Conservation (phyloP, 2,888 invertebrate genomes). For the Eilema depressum region DNA sequence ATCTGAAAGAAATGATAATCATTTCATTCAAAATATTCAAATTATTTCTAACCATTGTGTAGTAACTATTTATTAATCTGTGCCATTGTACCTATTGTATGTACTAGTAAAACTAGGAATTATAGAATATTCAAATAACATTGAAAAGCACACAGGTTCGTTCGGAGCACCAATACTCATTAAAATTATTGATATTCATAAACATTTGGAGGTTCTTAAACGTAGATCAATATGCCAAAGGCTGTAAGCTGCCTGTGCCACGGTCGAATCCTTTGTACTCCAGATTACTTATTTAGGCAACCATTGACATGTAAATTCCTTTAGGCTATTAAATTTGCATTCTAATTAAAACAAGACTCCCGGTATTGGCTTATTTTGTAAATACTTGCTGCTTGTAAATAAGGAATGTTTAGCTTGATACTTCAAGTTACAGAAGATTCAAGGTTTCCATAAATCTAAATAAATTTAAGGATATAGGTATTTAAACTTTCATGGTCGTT, state of each 20-base stretch:
- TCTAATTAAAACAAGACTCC: conserved; percentile 81
- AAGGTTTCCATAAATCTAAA: conserved; percentile 19
- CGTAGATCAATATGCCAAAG: conserved; percentile 70
- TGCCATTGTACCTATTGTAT: too few species aligned
- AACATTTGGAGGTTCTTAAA: conserved; percentile 62
- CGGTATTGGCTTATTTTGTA: conserved; percentile 66
- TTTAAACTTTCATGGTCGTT: too few species aligned
- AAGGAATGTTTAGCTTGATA: conserved; percentile 49
- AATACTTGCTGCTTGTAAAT: conserved; percentile 52
- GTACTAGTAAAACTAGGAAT: too few species aligned
- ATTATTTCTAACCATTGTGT: too few species aligned
- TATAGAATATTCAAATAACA: neutral
- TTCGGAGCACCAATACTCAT: conserved; percentile 42
- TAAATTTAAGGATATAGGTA: neutral
- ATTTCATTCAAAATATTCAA: too few species aligned
- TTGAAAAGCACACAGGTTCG: neutral
- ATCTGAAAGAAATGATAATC: too few species aligned
- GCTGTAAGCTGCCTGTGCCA: conserved; percentile 60
- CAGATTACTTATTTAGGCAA: conserved; percentile 79
- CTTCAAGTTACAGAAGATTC: conserved; percentile 38
- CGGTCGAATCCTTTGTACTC: conserved; percentile 74
- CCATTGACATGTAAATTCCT: conserved; percentile 86
- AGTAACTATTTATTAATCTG: too few species aligned
- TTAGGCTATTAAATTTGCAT: conserved; percentile 85
- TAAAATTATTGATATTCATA: conserved; percentile 69